Percentiles rank a stretch among this genome's conserved stretches.
These are phyloP conservation scores for Chloropsis hardwickii DNA, from an alignment of 2,113 vertebrate species.

Conservation along the genomic window DNA sequence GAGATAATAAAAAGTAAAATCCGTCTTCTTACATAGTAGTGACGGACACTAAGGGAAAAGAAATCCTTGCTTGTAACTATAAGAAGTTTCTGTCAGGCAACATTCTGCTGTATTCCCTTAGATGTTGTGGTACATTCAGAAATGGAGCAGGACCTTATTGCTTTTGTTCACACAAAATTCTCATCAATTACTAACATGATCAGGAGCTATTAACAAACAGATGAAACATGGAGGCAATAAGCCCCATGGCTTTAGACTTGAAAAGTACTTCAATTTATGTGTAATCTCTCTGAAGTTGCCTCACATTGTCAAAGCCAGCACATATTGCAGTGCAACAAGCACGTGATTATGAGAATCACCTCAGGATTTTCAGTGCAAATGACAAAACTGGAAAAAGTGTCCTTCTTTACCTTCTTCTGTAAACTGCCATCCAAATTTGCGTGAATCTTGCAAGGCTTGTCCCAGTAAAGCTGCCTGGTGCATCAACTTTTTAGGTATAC, in stretches of 20 bases:
- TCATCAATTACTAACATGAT: neutral
- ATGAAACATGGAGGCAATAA: neutral
- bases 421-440: constrained; percentile 78
- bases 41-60: neutral
- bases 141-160: neutral
- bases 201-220: neutral
- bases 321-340: neutral
- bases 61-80: neutral
- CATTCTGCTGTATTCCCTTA: neutral
- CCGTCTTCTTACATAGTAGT: neutral
- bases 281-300: neutral
- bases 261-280: neutral
- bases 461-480: constrained; percentile 82
- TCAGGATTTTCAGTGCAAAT: neutral
- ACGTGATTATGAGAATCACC: neutral
- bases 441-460: constrained; percentile 76
- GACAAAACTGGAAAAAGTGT: neutral
- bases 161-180: neutral
- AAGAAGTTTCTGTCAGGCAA: neutral
- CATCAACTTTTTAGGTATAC: constrained; percentile 82
- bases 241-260: neutral
- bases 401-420: constrained; percentile 66
- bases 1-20: neutral
- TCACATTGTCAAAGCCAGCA: neutral
- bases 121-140: neutral